Percentiles rank a stretch among this genome's conserved stretches.
These are phyloP conservation scores for Lineus longissimus DNA, from an alignment of 1,140 invertebrate genomes.

Conservation along the genomic window DNA sequence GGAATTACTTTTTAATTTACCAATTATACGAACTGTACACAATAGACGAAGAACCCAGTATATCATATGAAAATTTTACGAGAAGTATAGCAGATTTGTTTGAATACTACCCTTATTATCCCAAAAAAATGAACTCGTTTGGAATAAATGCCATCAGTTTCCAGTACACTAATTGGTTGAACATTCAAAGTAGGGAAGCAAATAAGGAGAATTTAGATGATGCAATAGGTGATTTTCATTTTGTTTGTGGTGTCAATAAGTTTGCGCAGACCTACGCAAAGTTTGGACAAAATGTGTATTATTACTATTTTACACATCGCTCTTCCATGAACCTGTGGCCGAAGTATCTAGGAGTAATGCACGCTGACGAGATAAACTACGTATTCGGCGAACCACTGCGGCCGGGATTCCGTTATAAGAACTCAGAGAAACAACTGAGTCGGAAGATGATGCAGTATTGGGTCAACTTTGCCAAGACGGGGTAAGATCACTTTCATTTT, in stretches of 20 bases:
- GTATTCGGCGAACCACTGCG: conserved; percentile 88
- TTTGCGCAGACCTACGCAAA: conserved; percentile 84
- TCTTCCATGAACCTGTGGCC: conserved; percentile 82
- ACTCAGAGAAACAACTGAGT: conserved; percentile 71
- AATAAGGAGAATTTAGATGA: conserved; percentile 84
- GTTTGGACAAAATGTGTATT: conserved; percentile 76
- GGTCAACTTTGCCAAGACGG: conserved; percentile 83
- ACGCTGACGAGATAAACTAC: conserved; percentile 90
- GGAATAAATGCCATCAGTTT: conserved; percentile 81
- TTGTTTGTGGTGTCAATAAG: conserved; percentile 92
- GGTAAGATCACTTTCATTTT: conserved; percentile 59
- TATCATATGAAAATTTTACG: conserved; percentile 72
- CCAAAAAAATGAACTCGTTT: conserved; percentile 65
- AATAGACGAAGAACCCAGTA: conserved; percentile 58
- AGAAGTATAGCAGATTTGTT: conserved; percentile 28
- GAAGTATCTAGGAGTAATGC: conserved; percentile 89
- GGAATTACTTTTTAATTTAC: conserved; percentile 88
- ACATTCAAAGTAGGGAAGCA: conserved; percentile 76
- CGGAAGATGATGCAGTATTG: conserved; percentile 81
- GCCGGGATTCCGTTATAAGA: conserved; percentile 66
- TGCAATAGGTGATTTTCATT: conserved; percentile 95
- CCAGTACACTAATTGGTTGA: conserved; percentile 89
- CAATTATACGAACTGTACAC: conserved; percentile 69
- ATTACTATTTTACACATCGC: conserved; percentile 91
- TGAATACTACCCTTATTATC: conserved; percentile 41